Evolutionary conservation across 2,113 vertebrate species (phyloP), one percentile per base, ranked within the genome.

Genomic region (Cichladusa arquata): DNA sequence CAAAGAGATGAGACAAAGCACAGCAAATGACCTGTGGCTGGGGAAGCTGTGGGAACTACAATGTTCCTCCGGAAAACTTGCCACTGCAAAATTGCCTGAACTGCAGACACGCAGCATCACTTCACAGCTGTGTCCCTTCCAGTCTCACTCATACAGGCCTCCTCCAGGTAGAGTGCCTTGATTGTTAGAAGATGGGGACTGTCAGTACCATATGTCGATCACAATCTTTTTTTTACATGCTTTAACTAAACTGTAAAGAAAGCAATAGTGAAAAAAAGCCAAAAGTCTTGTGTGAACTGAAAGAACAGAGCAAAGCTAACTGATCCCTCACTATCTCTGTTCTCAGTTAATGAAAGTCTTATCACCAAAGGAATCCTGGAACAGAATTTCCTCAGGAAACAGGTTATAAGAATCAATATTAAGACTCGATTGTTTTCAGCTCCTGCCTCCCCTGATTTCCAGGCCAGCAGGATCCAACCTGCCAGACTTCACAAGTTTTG

Each of bases 51-150:
- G 16, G 22, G 26, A 84, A 48, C 73, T 31, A 12, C 24, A 17
- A 17, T 26, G 22, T n/a, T 31, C 15, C n/a, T 57, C 4, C 1
- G 12, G 17, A 9, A 77, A 5, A 25, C 8, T 29, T 54, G 8
- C 6, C 38, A n/a, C 34, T 33, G 16, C 57, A 42, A 19, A 71
- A 45, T 33, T 50, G 44, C 26, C 44, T 44, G 33, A 76, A 28
- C 4, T 22, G 33, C 58, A 51, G 48, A 34, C 11, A 33, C 0
- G 0, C 0, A 1, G n/a, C 33, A 51, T 31, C 62, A 19, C 40
- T 28, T 29, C 29, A 42, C 16, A 38, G 44, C 34, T 80, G 50
- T 11, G 5, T 58, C 24, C 38, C 34, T 47, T 38, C 34, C 36
- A 22, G 36, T 26, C 34, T 56, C 44, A 8, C 17, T 67, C 38